These are phyloP conservation scores for Poeciliopsis retropinna DNA, from an alignment of 2,113 vertebrate species.

Conservation along the genomic window DNA sequence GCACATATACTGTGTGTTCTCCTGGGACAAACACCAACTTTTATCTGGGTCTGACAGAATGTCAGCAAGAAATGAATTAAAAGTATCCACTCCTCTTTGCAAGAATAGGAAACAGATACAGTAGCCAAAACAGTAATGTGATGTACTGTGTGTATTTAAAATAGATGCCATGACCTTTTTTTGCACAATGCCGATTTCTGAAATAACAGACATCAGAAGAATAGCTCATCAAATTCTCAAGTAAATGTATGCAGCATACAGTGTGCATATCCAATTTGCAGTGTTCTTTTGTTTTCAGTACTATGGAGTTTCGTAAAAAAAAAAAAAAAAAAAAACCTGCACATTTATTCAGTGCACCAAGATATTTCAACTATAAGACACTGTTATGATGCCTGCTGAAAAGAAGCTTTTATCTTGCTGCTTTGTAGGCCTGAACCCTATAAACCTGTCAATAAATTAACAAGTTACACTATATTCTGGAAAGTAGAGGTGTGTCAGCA, in stretches of 20 bases:
- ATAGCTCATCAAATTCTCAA: slow-evolving; percentile 40
- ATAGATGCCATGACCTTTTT: slow-evolving; percentile 52
- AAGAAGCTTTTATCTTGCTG: too few relatives aligned
- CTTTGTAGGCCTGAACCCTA: too few relatives aligned
- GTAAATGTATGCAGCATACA: slow-evolving; percentile 33
- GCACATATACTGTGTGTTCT: slow-evolving; percentile 39
- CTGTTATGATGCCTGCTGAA: too few relatives aligned
- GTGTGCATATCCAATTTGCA: background rate
- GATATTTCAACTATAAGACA: slow-evolving; percentile 50
- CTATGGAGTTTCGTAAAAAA: slow-evolving; percentile 50
- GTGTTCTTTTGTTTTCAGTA: slow-evolving; percentile 11
- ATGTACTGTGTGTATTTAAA: slow-evolving; percentile 29
- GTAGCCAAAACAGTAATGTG: slow-evolving; percentile 6
- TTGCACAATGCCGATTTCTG: slow-evolving; percentile 1
- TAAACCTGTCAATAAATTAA: too few relatives aligned
- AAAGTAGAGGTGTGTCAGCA: too few relatives aligned
- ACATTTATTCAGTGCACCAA: slow-evolving; percentile 52
- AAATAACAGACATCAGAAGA: background rate
- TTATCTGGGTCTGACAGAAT: slow-evolving; percentile 35
- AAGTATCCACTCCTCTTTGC: too few relatives aligned
- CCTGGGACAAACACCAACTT: slow-evolving; percentile 35
- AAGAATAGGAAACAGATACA: background rate
- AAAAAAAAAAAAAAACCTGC: background rate
- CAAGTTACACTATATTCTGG: too few relatives aligned
- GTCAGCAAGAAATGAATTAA: slow-evolving; percentile 23